phyloP scores from a whole-genome alignment of 2,888 invertebrate genomes.

The Himalopsyche japonica region DNA sequence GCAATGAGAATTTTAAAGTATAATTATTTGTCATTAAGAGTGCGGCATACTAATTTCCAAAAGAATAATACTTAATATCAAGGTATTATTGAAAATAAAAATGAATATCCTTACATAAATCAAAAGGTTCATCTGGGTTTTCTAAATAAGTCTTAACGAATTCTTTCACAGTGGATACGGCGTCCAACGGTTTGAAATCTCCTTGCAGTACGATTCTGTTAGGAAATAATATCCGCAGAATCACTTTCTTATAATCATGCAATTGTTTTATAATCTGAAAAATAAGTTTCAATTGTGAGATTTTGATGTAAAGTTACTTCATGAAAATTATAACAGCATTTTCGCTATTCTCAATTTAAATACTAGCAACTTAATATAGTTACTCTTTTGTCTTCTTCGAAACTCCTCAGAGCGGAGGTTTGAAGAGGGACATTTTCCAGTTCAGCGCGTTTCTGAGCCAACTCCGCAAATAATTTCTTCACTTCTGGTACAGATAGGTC shows the following conservation, averaged over 20 bases:
- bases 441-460: conserved; percentile 66
- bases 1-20: too few relatives aligned
- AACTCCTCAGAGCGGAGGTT: conserved; percentile 65
- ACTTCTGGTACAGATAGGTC: conserved; percentile 84
- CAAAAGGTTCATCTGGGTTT: conserved; percentile 68
- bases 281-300: not conserved
- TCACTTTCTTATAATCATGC: conserved; percentile 72
- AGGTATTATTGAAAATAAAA: not conserved
- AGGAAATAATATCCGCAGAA: conserved; percentile 86
- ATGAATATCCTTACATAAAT: conserved; percentile 71
- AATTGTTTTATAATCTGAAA: conserved; percentile 57
- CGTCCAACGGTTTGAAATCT: conserved; percentile 77
- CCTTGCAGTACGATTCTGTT: conserved; percentile 85
- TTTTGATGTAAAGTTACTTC: not conserved
- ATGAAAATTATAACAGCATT: not conserved
- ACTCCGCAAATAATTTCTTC: conserved; percentile 71
- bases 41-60: too few relatives aligned
- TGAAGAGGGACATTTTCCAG: conserved; percentile 75
- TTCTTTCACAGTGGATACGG: conserved; percentile 68
- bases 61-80: too few relatives aligned
- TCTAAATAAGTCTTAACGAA: conserved; percentile 75
- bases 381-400: conserved; percentile 60
- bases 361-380: not conserved
- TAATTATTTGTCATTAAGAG: too few relatives aligned
- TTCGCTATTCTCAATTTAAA: not conserved